phyloP scores from a whole-genome alignment of 2,888 invertebrate genomes.

The Nomada fabriciana region DNA sequence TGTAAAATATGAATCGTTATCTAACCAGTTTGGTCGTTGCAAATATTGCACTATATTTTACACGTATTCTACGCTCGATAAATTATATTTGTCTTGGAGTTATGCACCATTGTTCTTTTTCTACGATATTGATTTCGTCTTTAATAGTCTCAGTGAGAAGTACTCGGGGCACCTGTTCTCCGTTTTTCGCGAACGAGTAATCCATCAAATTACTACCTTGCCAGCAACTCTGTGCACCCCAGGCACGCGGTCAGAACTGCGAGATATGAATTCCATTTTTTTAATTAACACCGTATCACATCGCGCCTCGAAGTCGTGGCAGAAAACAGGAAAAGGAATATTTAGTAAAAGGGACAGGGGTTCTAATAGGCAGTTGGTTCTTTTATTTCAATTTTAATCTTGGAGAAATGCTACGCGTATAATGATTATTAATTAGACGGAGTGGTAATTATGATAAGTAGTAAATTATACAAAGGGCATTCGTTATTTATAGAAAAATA shows the following conservation, averaged over 20 bases:
- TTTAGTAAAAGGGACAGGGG: not conserved
- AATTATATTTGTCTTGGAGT: not conserved
- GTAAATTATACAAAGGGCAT: no score
- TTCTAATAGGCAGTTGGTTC: not conserved
- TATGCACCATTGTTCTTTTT: no score
- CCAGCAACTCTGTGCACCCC: not conserved
- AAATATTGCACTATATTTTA: not conserved
- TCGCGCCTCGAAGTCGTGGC: not conserved
- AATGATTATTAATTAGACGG: no score
- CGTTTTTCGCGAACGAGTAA: not conserved
- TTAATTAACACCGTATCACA: constrained; percentile 16
- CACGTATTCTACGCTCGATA: not conserved
- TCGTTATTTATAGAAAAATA: no score
- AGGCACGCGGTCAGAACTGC: not conserved
- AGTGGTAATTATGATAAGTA: no score
- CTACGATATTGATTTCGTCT: not conserved
- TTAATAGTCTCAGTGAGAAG: not conserved
- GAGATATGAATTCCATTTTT: constrained; percentile 19
- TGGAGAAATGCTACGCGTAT: not conserved
- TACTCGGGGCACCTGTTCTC: not conserved
- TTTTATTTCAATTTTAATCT: not conserved
- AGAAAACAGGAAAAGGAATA: not conserved
- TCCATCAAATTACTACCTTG: constrained; percentile 10
- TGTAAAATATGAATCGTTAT: no score
- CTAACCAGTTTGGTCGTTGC: not conserved